A percentile compares a stretch with the other conserved stretches of the same genome.
Conservation (phyloP, 2,113 vertebrate species). For the Chinchilla lanigera region DNA sequence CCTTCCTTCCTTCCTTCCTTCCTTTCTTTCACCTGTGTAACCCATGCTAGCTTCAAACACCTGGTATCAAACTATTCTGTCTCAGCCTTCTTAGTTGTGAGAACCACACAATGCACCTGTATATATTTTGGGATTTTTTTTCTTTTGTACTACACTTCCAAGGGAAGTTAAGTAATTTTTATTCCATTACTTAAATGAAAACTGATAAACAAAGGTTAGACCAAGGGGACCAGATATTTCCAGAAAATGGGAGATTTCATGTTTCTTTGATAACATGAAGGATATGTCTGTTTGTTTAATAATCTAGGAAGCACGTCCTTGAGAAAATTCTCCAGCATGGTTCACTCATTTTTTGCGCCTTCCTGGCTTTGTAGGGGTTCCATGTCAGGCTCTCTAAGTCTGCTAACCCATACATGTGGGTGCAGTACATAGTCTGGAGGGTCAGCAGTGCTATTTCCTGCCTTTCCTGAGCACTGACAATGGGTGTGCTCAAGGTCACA, state of each 20-base stretch:
- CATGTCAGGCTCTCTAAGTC: rapidly evolving
- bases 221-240: neutral
- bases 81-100: no score
- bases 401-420: neutral
- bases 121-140: neutral
- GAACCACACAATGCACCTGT: neutral
- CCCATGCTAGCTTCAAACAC: neutral
- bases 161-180: neutral
- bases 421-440: no score
- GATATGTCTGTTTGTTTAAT: no score
- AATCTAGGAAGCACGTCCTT: neutral
- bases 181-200: no score
- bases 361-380: neutral
- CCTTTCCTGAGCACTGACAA: no score
- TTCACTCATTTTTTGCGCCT: neutral
- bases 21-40: neutral
- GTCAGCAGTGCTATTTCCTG: neutral
- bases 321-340: no score
- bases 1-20: no score
- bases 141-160: neutral
- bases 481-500: neutral
- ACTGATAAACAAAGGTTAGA: neutral
- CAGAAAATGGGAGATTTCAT: neutral
- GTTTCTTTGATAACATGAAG: neutral
- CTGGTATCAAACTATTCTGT: neutral